Conservation (phyloP, 2,888 invertebrate species). For the Clitarchus hookeri region DNA sequence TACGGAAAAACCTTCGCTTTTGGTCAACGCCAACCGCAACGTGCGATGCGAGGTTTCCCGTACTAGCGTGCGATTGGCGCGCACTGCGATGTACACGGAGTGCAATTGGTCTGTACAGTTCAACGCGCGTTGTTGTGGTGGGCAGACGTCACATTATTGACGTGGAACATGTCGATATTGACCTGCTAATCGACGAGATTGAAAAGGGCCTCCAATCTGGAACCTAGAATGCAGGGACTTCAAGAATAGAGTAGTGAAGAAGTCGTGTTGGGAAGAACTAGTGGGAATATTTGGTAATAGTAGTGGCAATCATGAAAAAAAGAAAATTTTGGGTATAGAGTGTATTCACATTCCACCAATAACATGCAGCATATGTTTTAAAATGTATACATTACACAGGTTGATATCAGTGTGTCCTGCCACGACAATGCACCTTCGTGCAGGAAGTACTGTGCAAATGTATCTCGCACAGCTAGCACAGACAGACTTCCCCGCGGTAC, state of each 20-base stretch:
- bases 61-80: neutral
- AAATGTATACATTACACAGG: no score
- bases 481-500: no score
- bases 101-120: neutral
- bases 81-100: neutral
- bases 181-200: neutral
- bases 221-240: neutral
- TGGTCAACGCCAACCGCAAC: no score
- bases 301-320: neutral
- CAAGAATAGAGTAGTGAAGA: neutral
- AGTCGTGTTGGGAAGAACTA: conserved; percentile 1
- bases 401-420: no score
- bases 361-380: no score
- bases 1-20: no score
- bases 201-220: neutral
- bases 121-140: neutral
- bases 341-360: neutral
- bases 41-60: no score
- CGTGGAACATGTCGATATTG: neutral
- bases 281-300: neutral
- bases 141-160: neutral
- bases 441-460: no score
- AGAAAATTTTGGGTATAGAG: neutral
- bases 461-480: no score
- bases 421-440: no score